phyloP scores from a whole-genome alignment of 2,113 vertebrate genomes.

The Datnioides undecimradiatus region DNA sequence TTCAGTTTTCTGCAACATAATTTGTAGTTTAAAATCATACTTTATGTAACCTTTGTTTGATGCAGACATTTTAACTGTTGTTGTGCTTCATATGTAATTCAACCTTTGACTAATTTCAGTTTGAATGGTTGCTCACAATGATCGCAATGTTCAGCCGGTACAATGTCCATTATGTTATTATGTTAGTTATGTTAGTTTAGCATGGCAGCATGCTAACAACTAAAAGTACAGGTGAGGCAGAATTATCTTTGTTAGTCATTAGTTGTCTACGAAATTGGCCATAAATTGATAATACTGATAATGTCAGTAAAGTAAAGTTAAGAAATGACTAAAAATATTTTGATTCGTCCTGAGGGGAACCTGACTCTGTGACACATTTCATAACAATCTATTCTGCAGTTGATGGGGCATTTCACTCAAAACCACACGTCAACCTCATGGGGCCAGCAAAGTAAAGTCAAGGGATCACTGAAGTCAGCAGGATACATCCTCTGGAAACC shows the following conservation, averaged over 20 bases:
- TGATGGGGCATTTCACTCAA: not conserved
- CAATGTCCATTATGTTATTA: not conserved
- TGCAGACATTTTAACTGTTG: not conserved
- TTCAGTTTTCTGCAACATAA: slow-evolving; percentile 6
- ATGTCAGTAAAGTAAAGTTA: slow-evolving; percentile 2
- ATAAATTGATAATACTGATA: not conserved
- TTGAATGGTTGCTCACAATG: not conserved
- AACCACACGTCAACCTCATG: not conserved
- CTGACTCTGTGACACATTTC: not conserved
- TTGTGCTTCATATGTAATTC: not conserved
- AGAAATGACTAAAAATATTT: not conserved
- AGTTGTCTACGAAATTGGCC: not conserved
- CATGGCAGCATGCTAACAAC: not conserved
- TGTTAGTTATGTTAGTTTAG: not conserved
- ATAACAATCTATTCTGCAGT: not conserved
- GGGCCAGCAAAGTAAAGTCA: not conserved
- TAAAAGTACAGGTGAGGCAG: not conserved
- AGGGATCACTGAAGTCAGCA: not conserved
- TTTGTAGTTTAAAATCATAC: not conserved
- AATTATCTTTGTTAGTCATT: too few species aligned
- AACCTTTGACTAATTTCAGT: not conserved
- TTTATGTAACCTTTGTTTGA: not conserved
- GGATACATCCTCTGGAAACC: too few species aligned
- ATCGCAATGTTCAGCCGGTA: not conserved
- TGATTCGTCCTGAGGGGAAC: not conserved